These are phyloP conservation scores for Pantherophis guttatus DNA, from an alignment of 2,113 vertebrate species.

Conservation along the genomic window DNA sequence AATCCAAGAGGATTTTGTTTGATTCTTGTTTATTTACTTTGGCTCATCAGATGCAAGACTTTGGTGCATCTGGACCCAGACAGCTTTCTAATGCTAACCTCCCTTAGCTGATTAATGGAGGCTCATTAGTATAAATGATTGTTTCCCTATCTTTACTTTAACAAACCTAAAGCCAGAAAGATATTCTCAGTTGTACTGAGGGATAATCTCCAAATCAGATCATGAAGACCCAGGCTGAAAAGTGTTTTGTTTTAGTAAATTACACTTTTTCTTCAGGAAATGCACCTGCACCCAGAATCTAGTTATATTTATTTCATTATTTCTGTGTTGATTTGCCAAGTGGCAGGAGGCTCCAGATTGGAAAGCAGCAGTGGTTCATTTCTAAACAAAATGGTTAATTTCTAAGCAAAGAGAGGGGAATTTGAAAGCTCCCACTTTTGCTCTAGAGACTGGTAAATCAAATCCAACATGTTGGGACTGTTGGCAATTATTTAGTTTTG, in stretches of 20 bases:
- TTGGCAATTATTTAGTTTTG: not conserved
- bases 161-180: not conserved
- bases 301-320: not conserved
- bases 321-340: not conserved
- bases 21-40: not conserved
- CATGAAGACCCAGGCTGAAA: not conserved
- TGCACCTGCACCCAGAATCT: not conserved
- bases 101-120: not conserved
- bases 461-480: not conserved
- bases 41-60: not conserved
- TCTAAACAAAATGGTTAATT: not conserved
- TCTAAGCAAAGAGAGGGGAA: not conserved
- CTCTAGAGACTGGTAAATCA: not conserved
- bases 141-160: not conserved
- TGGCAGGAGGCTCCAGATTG: not conserved
- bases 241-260: not conserved
- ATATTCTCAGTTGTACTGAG: not conserved
- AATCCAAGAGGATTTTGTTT: not conserved
- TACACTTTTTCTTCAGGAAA: not conserved
- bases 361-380: not conserved
- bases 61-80: rapidly evolving
- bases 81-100: not conserved
- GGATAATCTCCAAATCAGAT: not conserved
- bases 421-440: not conserved
- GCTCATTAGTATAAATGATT: not conserved